Percentiles rank a stretch among this genome's conserved stretches.
These are phyloP conservation scores for Drosophila lutescens DNA, from an alignment of 2,888 invertebrate species.

Conservation along the genomic window DNA sequence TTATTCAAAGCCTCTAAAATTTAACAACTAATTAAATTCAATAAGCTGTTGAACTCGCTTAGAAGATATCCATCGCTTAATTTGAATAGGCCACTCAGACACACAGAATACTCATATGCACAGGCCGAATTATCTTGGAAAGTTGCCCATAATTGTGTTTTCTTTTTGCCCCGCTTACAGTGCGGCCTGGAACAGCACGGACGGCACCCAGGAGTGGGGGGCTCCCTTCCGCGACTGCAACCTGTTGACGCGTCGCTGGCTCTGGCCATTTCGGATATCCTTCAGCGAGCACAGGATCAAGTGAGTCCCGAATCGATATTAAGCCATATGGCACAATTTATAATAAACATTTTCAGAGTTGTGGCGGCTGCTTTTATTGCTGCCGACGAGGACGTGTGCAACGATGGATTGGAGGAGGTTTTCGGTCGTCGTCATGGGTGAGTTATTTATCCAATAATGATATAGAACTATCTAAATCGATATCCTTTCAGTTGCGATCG, in stretches of 20 bases:
- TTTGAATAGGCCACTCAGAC: background rate
- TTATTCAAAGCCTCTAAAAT: background rate
- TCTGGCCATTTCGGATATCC: slow-evolving; percentile 85
- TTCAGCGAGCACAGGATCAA: slow-evolving; percentile 83
- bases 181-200: slow-evolving; percentile 84
- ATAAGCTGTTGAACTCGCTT: background rate
- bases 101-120: background rate
- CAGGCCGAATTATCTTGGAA: slow-evolving; percentile 10
- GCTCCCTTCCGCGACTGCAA: slow-evolving; percentile 84
- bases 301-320: slow-evolving; percentile 62
- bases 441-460: too few relatives aligned
- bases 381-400: slow-evolving; percentile 89
- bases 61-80: background rate
- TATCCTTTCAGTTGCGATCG: slow-evolving; percentile 82
- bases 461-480: background rate
- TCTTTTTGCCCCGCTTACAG: slow-evolving; percentile 36
- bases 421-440: slow-evolving; percentile 88
- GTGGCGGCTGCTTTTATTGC: slow-evolving; percentile 87
- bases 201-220: slow-evolving; percentile 84
- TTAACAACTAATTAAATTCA: background rate
- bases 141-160: slow-evolving; percentile 27
- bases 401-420: slow-evolving; percentile 88
- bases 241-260: slow-evolving; percentile 83
- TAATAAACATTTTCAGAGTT: slow-evolving; percentile 82
- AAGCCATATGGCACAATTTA: slow-evolving; percentile 8